Percentiles rank a stretch among this genome's conserved stretches.
Evolutionary conservation across 2,113 vertebrate genomes (phyloP).

Genomic region (Thunnus maccoyii): DNA sequence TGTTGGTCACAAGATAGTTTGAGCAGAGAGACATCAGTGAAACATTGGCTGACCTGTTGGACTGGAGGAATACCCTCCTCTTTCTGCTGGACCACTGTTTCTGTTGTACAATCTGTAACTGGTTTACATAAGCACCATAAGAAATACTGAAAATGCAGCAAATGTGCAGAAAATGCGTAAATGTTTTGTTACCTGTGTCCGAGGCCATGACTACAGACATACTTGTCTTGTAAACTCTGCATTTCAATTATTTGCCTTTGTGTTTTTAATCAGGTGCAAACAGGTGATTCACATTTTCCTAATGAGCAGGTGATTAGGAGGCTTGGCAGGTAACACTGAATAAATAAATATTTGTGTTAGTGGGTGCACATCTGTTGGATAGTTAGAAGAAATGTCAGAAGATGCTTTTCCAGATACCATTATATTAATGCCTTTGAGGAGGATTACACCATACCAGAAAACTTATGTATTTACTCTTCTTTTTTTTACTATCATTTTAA

Average conservation of each 20-base stretch:
- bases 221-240: neutral
- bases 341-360: no score
- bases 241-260: neutral
- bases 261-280: neutral
- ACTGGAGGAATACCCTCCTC: neutral
- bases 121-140: neutral
- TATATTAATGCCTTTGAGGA: no score
- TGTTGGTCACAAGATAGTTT: no score
- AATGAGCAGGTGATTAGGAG: conserved; percentile 8
- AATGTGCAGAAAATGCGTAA: rapidly evolving
- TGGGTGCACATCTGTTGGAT: no score
- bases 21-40: rapidly evolving
- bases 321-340: neutral
- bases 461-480: no score
- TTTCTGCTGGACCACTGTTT: neutral
- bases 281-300: conserved; percentile 53
- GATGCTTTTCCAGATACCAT: no score
- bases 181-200: conserved; percentile 45
- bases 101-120: conserved; percentile 26
- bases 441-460: no score
- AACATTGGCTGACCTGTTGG: conserved; percentile 37
- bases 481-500: no score
- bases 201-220: conserved; percentile 45
- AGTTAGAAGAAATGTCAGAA: no score
- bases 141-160: neutral